Evolutionary conservation across 2,888 invertebrate genomes (phyloP).

Genomic region (Drosophila mimetica): DNA sequence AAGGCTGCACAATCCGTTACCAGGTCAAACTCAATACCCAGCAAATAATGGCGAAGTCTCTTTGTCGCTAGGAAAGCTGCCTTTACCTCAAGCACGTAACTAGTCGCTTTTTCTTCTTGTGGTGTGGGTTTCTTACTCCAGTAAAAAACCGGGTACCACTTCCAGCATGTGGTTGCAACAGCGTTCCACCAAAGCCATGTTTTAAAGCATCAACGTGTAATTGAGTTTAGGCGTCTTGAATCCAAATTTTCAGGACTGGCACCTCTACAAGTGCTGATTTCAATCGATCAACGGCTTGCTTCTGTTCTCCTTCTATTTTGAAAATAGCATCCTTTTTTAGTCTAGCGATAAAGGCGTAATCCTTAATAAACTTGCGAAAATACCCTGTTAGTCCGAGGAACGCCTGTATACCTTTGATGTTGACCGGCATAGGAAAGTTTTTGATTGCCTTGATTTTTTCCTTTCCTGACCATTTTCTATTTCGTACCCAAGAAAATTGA

Average conservation of each 20-base stretch:
- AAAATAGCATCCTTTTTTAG: not conserved
- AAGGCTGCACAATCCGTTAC: no score
- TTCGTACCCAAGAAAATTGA: not conserved
- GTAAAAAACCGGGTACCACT: no score
- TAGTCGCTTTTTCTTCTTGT: not conserved
- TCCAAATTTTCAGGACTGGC: not conserved
- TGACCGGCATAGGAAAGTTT: not conserved
- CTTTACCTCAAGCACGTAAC: not conserved
- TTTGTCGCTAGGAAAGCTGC: not conserved
- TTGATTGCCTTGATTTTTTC: not conserved
- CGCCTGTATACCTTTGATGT: not conserved
- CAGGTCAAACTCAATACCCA: no score
- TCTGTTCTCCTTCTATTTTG: not conserved
- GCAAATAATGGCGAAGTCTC: not conserved
- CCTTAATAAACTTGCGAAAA: not conserved
- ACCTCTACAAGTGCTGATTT: not conserved
- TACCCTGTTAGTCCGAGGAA: not conserved
- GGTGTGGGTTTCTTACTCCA: not conserved
- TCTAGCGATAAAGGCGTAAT: conserved; percentile 1
- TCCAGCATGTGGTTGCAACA: not conserved
- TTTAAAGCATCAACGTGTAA: no score
- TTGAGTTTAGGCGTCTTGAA: not conserved
- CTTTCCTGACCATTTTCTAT: not conserved
- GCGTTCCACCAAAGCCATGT: no score
- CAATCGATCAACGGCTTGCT: not conserved